Evolutionary conservation across 92 coral and sea anemone species (phyloP).

Genomic region (Phenganax marumi): DNA sequence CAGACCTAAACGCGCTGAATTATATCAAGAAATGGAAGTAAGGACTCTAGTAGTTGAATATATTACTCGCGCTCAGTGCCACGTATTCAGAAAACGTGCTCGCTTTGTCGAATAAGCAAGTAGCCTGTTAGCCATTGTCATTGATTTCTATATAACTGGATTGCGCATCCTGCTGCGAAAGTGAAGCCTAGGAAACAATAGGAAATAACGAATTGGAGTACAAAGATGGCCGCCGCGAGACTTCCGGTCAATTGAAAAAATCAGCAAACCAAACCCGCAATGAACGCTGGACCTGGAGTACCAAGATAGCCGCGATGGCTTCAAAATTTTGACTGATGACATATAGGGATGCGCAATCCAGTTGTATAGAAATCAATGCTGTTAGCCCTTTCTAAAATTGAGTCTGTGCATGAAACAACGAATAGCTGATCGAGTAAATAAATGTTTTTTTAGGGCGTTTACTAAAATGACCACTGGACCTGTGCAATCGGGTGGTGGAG

Average conservation of each 20-base stretch:
- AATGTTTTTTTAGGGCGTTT: conserved; percentile 67
- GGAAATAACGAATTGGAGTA: no score
- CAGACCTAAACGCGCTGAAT: conserved; percentile 74
- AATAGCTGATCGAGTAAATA: background rate
- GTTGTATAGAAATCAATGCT: background rate
- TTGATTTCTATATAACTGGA: no score
- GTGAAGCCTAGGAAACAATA: no score
- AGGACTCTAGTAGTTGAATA: conserved; percentile 9
- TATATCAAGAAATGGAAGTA: conserved; percentile 97
- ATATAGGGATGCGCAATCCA: no score
- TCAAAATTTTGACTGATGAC: no score
- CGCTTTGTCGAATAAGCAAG: background rate
- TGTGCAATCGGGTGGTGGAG: conserved; percentile 97
- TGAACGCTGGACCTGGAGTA: no score
- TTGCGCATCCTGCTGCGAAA: no score
- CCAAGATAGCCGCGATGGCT: no score
- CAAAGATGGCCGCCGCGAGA: no score
- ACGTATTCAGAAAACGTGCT: background rate
- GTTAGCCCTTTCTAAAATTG: background rate
- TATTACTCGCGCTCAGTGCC: background rate
- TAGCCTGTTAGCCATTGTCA: no score
- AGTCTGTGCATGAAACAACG: background rate
- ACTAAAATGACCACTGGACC: conserved; percentile 87
- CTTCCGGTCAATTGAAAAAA: no score
- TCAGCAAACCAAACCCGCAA: background rate